Conservation (phyloP, 2,113 vertebrate genomes). For the Hirundichthys speculiger region DNA sequence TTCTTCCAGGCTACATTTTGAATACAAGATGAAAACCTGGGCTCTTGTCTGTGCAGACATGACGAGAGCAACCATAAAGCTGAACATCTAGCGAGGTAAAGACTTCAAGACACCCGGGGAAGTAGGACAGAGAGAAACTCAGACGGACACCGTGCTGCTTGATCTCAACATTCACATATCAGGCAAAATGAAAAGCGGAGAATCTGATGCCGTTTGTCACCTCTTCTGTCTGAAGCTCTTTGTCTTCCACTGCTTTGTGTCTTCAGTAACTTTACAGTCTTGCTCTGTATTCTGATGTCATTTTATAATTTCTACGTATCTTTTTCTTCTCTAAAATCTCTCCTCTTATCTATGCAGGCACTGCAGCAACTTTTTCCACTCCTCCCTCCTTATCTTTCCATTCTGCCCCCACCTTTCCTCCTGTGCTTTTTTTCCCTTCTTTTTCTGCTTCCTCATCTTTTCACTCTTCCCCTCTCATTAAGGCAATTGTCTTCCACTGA, state of each 20-base stretch:
- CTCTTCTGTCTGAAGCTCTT: conserved; percentile 29
- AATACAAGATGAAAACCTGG: no score
- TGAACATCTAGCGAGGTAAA: no score
- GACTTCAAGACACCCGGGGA: background rate
- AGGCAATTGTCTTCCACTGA: conserved; percentile 29
- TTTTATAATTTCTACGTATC: conserved; percentile 27
- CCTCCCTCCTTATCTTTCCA: conserved; percentile 36
- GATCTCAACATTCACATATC: conserved; percentile 23
- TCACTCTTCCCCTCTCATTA: conserved; percentile 39
- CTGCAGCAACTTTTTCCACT: no score
- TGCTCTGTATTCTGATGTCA: no score
- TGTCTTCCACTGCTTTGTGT: conserved; percentile 4
- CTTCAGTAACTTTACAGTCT: no score
- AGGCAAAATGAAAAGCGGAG: conserved; percentile 34
- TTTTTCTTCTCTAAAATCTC: conserved; percentile 47
- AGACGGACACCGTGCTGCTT: conserved; percentile 1
- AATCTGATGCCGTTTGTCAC: conserved; percentile 33
- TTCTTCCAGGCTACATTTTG: background rate
- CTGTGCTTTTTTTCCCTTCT: background rate
- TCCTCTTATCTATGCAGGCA: no score
- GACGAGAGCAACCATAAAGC: no score
- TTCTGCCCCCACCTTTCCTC: conserved; percentile 18
- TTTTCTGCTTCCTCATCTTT: conserved; percentile 1
- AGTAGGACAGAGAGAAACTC: conserved; percentile 25
- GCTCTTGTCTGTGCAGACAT: no score